Percentiles rank a stretch among this genome's conserved stretches.
phyloP scores from a whole-genome alignment of 2,113 vertebrate genomes.

The Phocoena phocoena region DNA sequence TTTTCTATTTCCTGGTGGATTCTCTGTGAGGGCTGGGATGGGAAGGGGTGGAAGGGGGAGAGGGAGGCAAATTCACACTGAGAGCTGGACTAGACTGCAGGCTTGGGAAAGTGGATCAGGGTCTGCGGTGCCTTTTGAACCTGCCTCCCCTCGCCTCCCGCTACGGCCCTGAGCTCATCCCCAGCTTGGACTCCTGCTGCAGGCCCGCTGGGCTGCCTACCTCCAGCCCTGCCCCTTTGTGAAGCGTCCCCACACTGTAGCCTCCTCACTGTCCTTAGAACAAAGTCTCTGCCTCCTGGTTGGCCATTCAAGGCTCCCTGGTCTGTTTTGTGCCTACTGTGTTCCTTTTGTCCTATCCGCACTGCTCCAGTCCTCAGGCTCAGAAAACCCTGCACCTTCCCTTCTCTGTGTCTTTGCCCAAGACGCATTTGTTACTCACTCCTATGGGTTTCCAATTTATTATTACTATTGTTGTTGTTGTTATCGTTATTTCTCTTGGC shows the following conservation, averaged over 20 bases:
- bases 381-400: not conserved
- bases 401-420: not conserved
- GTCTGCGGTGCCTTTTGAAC: not conserved
- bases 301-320: not conserved
- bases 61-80: not conserved
- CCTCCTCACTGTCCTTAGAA: not conserved
- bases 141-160: not conserved
- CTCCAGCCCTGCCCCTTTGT: not conserved
- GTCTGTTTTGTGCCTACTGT: not conserved
- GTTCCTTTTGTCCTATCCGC: not conserved
- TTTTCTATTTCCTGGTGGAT: conserved; percentile 45
- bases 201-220: not conserved
- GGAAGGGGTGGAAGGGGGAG: not conserved
- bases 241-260: no score
- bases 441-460: not conserved
- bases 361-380: not conserved
- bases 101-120: not conserved
- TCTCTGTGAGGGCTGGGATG: not conserved
- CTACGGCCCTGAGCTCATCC: not conserved
- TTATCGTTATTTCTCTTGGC: not conserved
- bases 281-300: not conserved
- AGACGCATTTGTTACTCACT: not conserved
- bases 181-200: not conserved
- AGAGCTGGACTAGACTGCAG: not conserved
- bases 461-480: not conserved